These are phyloP conservation scores for Leptinotarsa haldemani DNA, from an alignment of 2,888 invertebrate species.

Conservation along the genomic window DNA sequence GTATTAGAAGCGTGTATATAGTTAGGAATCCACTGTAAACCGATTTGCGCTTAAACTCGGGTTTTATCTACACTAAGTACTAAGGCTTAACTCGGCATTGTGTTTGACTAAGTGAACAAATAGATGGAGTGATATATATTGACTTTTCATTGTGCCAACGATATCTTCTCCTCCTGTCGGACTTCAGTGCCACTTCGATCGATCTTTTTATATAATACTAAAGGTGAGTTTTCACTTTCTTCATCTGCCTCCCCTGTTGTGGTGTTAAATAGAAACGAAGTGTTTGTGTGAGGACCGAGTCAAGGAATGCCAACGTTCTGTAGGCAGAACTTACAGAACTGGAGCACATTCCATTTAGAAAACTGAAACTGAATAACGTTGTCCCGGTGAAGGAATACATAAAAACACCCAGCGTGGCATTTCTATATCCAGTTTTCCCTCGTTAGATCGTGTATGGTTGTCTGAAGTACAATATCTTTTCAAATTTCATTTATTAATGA, in stretches of 20 bases:
- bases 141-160: conserved; percentile 58
- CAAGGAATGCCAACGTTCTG: too few relatives aligned
- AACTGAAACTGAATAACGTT: too few relatives aligned
- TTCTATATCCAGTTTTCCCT: too few relatives aligned
- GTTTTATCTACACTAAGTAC: conserved; percentile 68
- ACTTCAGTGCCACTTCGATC: conserved; percentile 49
- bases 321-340: too few relatives aligned
- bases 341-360: too few relatives aligned
- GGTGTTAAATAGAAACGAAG: too few relatives aligned
- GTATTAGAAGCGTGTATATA: conserved; percentile 68
- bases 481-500: too few relatives aligned
- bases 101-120: conserved; percentile 68
- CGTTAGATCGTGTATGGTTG: background rate
- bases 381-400: too few relatives aligned
- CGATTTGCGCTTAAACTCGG: conserved; percentile 68
- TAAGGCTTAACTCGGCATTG: conserved; percentile 67
- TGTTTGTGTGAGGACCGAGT: too few relatives aligned
- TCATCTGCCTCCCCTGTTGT: background rate
- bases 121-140: conserved; percentile 67
- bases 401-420: too few relatives aligned
- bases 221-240: conserved; percentile 53
- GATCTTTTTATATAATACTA: conserved; percentile 45
- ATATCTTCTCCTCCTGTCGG: conserved; percentile 50
- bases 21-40: conserved; percentile 68
- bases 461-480: background rate